Evolutionary conservation across 1,140 invertebrate genomes (phyloP).

Genomic region (Zaprionus ornatus): DNA sequence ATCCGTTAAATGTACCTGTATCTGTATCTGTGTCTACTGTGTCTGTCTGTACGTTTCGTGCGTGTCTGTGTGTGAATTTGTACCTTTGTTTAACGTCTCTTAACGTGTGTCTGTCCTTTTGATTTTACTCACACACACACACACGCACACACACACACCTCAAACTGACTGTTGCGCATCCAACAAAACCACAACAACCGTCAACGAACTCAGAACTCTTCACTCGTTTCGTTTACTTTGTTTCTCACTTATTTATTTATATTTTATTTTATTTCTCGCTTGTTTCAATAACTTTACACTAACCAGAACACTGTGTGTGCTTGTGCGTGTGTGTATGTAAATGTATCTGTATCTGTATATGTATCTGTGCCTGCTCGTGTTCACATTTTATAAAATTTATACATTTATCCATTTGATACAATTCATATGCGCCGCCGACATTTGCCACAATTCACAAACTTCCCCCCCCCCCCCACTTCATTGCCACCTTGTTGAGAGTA

Average conservation of each 20-base stretch:
- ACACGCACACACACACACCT: constrained; percentile 27
- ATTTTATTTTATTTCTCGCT: constrained; percentile 31
- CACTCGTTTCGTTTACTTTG: constrained; percentile 38
- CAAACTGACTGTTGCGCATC: constrained; percentile 36
- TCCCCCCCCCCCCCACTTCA: background rate
- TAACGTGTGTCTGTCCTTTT: constrained; percentile 56
- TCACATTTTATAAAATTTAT: constrained; percentile 45
- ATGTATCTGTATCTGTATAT: constrained; percentile 23
- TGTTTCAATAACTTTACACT: constrained; percentile 44
- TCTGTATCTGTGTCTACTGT: constrained; percentile 20
- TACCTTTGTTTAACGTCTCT: constrained; percentile 25
- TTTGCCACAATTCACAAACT: constrained; percentile 30
- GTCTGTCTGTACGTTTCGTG: constrained; percentile 18
- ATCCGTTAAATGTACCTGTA: constrained; percentile 12
- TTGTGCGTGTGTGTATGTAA: constrained; percentile 15
- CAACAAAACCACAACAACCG: constrained; percentile 28
- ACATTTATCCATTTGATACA: constrained; percentile 31
- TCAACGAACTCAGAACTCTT: constrained; percentile 25
- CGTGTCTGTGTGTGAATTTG: constrained; percentile 26
- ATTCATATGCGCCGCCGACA: constrained; percentile 38
- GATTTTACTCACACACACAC: constrained; percentile 48
- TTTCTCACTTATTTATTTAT: constrained; percentile 35
- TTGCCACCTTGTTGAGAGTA: background rate
- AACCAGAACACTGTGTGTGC: constrained; percentile 24
- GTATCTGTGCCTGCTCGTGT: constrained; percentile 28